Conservation (phyloP, 2,888 invertebrate genomes). For the Idaea dimidiata region DNA sequence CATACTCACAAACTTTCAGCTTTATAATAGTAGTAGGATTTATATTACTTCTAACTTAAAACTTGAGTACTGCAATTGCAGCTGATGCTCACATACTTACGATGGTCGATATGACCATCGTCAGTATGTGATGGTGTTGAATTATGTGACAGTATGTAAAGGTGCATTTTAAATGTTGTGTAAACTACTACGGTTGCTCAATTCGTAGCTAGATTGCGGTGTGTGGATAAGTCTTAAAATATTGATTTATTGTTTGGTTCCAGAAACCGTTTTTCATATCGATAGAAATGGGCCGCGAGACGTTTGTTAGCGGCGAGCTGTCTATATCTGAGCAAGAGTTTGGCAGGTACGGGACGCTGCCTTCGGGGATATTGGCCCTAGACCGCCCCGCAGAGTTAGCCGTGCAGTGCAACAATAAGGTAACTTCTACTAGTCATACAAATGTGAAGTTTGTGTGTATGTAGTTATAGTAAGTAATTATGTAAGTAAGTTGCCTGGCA, state of each 20-base stretch:
- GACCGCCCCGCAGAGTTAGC: slow-evolving; percentile 51
- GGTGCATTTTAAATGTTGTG: too few relatives aligned
- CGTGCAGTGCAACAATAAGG: slow-evolving; percentile 63
- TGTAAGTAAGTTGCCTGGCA: too few relatives aligned
- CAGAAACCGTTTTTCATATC: slow-evolving; percentile 72
- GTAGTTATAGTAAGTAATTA: too few relatives aligned
- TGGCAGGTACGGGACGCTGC: slow-evolving; percentile 59
- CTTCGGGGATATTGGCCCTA: slow-evolving; percentile 54
- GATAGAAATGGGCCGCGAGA: slow-evolving; percentile 60
- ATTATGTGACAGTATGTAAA: too few relatives aligned
- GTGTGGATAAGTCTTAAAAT: not conserved
- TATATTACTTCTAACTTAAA: not conserved
- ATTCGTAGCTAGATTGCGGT: too few relatives aligned
- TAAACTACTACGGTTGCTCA: too few relatives aligned
- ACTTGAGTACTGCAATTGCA: not conserved
- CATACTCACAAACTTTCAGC: too few relatives aligned
- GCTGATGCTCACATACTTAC: too few relatives aligned
- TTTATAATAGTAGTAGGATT: too few relatives aligned
- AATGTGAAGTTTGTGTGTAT: too few relatives aligned
- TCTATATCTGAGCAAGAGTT: slow-evolving; percentile 46
- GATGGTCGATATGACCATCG: too few relatives aligned
- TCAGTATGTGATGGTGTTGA: too few relatives aligned
- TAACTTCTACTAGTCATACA: slow-evolving; percentile 20
- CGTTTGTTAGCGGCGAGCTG: slow-evolving; percentile 60
- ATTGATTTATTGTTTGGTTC: not conserved